Evolutionary conservation across 1,140 invertebrate genomes (phyloP).

Genomic region (Maniola jurtina): DNA sequence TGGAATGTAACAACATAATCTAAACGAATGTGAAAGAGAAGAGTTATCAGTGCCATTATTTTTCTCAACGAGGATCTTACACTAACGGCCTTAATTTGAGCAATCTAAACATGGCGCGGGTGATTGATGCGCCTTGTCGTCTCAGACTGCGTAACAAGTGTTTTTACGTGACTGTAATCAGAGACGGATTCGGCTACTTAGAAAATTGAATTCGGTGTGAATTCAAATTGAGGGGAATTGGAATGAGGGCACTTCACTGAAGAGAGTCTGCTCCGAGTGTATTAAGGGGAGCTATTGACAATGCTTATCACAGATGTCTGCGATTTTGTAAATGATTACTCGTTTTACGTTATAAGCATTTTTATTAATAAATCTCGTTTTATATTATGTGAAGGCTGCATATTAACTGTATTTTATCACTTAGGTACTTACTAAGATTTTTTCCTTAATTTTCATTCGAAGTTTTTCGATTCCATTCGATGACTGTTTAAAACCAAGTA

Average conservation of each 20-base stretch:
- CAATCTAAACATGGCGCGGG: slow-evolving; percentile 26
- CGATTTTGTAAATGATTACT: background rate
- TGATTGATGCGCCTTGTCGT: slow-evolving; percentile 27
- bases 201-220: slow-evolving; percentile 27
- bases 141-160: slow-evolving; percentile 29
- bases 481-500: too few relatives aligned
- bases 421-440: too few relatives aligned
- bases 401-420: too few relatives aligned
- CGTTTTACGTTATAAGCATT: background rate
- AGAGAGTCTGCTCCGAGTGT: slow-evolving; percentile 4
- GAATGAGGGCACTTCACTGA: slow-evolving; percentile 5
- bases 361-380: too few relatives aligned
- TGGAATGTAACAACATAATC: slow-evolving; percentile 7
- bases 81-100: slow-evolving; percentile 28
- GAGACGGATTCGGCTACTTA: slow-evolving; percentile 14
- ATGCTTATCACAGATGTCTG: slow-evolving; percentile 6
- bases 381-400: too few relatives aligned
- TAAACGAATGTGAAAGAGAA: slow-evolving; percentile 13
- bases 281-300: slow-evolving; percentile 12
- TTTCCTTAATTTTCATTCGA: too few relatives aligned
- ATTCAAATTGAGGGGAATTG: slow-evolving; percentile 13
- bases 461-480: too few relatives aligned
- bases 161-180: slow-evolving; percentile 29
- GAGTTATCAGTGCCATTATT: slow-evolving; percentile 27
- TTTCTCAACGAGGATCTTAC: slow-evolving; percentile 25